These are phyloP conservation scores for Drosophila teissieri DNA, from an alignment of 1,140 invertebrate genomes.

Conservation along the genomic window DNA sequence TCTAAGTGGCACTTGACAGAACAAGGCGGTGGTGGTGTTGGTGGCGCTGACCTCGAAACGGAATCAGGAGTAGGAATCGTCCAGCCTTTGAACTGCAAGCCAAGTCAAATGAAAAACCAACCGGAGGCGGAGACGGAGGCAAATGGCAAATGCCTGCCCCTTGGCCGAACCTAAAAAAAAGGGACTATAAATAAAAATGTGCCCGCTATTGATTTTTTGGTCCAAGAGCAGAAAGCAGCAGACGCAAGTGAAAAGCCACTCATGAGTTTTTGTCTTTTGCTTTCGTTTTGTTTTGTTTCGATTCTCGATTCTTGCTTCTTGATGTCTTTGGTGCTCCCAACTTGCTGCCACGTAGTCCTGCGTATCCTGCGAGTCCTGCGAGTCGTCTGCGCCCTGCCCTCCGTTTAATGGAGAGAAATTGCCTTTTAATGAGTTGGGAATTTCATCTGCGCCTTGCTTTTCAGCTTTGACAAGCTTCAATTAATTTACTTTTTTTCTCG, in stretches of 20 bases:
- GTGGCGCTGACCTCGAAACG: slow-evolving; percentile 58
- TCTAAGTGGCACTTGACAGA: slow-evolving; percentile 69
- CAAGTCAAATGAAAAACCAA: slow-evolving; percentile 76
- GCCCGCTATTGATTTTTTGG: slow-evolving; percentile 66
- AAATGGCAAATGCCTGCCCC: slow-evolving; percentile 67
- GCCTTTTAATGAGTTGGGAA: slow-evolving; percentile 78
- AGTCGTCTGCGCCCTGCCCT: not conserved
- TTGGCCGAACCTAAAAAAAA: slow-evolving; percentile 28
- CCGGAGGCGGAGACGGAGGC: slow-evolving; percentile 37
- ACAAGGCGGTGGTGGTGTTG: slow-evolving; percentile 40
- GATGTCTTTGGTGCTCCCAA: slow-evolving; percentile 21
- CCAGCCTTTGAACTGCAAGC: slow-evolving; percentile 76
- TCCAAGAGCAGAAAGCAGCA: slow-evolving; percentile 24
- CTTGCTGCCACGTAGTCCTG: slow-evolving; percentile 1
- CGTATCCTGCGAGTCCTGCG: slow-evolving; percentile 2
- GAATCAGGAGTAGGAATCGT: slow-evolving; percentile 30
- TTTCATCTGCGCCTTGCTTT: slow-evolving; percentile 51
- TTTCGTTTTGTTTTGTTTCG: slow-evolving; percentile 50
- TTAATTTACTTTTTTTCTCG: slow-evolving; percentile 24
- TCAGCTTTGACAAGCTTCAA: slow-evolving; percentile 42
- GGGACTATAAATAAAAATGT: slow-evolving; percentile 78
- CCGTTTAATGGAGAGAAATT: slow-evolving; percentile 73
- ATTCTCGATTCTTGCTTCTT: slow-evolving; percentile 45
- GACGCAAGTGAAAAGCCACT: slow-evolving; percentile 39
- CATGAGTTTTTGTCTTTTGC: slow-evolving; percentile 74